Evolutionary conservation across 2,797 vertebrate species (phyloP).

Genomic region (Todus mexicanus): DNA sequence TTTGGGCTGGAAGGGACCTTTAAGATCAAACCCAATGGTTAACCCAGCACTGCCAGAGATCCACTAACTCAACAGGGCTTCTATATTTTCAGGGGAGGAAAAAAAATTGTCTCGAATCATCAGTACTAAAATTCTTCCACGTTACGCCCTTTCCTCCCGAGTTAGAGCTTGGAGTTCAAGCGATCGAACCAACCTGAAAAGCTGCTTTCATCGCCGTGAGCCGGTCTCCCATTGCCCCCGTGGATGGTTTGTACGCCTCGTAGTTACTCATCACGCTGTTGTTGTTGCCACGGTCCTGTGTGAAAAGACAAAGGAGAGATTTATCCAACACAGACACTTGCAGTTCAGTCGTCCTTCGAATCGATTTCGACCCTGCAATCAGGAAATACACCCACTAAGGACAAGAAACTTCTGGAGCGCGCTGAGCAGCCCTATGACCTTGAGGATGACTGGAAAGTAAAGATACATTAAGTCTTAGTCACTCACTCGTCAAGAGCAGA

Average conservation of each 20-base stretch:
- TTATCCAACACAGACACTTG: background rate
- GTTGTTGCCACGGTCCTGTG: conserved; percentile 83
- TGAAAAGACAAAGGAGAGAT: background rate
- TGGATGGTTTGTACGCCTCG: conserved; percentile 89
- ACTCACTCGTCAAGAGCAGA: background rate
- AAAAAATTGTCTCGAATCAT: background rate
- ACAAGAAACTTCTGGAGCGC: background rate
- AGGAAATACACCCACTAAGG: background rate
- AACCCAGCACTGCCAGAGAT: background rate
- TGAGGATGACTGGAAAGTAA: background rate
- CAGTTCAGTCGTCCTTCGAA: background rate
- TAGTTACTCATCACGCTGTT: conserved; percentile 85
- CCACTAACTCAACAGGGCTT: background rate
- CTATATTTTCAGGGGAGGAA: background rate
- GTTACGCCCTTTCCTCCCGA: background rate
- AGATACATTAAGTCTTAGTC: background rate
- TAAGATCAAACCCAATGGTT: background rate
- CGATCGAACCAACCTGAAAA: conserved; percentile 84
- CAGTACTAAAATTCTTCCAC: background rate
- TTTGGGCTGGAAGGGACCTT: background rate
- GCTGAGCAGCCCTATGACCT: background rate
- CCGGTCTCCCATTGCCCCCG: conserved; percentile 95
- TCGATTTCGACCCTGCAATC: background rate
- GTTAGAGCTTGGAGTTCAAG: background rate
- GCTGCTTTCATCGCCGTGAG: conserved; percentile 96